These are phyloP conservation scores for Anthoscopus minutus DNA, from an alignment of 2,113 vertebrate species.

Conservation along the genomic window DNA sequence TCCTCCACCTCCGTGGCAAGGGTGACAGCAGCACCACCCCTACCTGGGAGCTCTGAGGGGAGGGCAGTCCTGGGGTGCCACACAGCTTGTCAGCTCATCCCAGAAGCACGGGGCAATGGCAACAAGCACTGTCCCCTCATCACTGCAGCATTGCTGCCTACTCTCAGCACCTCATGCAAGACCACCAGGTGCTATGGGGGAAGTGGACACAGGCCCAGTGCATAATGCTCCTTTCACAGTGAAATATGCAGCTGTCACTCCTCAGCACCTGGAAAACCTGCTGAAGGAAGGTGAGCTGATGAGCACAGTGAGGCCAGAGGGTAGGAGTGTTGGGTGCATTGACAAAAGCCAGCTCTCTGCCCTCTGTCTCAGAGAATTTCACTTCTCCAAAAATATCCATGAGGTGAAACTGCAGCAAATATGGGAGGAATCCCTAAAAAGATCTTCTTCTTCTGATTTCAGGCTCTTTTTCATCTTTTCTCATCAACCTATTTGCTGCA, in stretches of 20 bases:
- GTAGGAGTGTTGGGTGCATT: background rate
- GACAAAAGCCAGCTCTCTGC: background rate
- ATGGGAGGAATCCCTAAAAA: background rate
- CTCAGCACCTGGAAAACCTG: background rate
- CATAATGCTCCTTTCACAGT: background rate
- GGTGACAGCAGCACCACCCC: background rate
- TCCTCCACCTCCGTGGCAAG: background rate
- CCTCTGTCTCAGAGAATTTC: background rate
- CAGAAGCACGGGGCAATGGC: background rate
- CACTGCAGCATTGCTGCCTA: background rate
- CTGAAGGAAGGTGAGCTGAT: background rate
- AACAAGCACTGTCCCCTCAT: background rate
- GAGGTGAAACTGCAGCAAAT: background rate
- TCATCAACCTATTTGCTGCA: background rate
- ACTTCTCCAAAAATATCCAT: rapidly evolving
- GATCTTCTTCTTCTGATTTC: background rate
- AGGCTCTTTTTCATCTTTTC: background rate
- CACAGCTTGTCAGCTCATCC: background rate
- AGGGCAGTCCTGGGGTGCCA: rapidly evolving
- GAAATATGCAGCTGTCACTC: background rate
- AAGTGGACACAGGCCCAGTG: background rate
- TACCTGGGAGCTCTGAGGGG: background rate
- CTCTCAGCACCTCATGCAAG: background rate
- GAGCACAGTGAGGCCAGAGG: rapidly evolving
- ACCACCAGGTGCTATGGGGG: background rate